phyloP scores from a whole-genome alignment of 2,797 vertebrate species.

The Typhlichthys subterraneus region DNA sequence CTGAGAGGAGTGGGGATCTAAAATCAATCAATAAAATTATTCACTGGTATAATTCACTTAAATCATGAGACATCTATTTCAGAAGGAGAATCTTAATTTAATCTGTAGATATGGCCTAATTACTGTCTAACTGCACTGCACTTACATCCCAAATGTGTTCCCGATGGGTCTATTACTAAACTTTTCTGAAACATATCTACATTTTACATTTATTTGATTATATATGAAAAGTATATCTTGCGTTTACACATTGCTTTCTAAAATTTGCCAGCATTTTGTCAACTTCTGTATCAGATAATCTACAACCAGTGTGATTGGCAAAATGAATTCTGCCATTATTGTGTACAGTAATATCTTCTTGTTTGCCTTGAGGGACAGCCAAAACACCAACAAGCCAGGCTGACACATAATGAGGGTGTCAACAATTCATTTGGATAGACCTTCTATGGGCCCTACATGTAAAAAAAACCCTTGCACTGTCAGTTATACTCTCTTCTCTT shows the following conservation, averaged over 20 bases:
- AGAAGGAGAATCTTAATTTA: background rate
- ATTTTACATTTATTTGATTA: too few species aligned
- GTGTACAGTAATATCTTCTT: constrained; percentile 12
- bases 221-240: too few species aligned
- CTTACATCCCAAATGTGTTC: too few species aligned
- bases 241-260: background rate
- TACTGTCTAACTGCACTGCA: too few species aligned
- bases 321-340: constrained; percentile 8
- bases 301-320: constrained; percentile 3
- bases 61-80: background rate
- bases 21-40: constrained; percentile 22
- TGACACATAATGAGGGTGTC: constrained; percentile 34
- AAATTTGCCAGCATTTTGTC: background rate
- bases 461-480: constrained; percentile 2
- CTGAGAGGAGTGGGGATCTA: background rate
- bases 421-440: constrained; percentile 26
- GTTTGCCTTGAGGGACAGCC: constrained; percentile 33
- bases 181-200: too few species aligned
- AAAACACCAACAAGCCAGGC: constrained; percentile 19
- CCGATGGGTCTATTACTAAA: too few species aligned
- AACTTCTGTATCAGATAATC: background rate
- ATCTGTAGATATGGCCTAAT: too few species aligned
- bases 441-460: constrained; percentile 7
- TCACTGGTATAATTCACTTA: background rate
- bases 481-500: too few species aligned